Evolutionary conservation across 2,888 invertebrate species (phyloP).

Genomic region (Brachycybe producta): DNA sequence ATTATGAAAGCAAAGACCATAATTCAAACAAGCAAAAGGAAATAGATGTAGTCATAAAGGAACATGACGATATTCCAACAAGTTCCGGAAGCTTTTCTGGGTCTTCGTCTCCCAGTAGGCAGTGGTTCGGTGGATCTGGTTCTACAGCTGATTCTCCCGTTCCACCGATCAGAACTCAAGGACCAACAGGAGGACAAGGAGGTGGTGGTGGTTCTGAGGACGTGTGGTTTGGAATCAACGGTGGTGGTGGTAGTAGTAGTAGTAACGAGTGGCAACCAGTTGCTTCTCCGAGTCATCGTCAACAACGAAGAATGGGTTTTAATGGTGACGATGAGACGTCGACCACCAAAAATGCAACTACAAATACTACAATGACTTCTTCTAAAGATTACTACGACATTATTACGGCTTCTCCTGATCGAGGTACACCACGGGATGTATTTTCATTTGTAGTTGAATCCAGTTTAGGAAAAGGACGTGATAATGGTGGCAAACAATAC

Average conservation of each 20-base stretch:
- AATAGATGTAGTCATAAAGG: constrained; percentile 9
- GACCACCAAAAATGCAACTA: too few relatives aligned
- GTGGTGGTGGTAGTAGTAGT: not conserved
- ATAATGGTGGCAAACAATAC: not conserved
- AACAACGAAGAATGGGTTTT: constrained; percentile 3
- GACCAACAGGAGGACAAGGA: not conserved
- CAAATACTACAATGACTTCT: not conserved
- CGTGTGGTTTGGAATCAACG: constrained; percentile 11
- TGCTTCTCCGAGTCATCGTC: constrained; percentile 1
- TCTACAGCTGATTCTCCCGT: not conserved
- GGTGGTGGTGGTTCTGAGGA: not conserved
- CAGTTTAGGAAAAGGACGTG: constrained; percentile 2
- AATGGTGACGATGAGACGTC: not conserved
- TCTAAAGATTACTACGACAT: constrained; percentile 10
- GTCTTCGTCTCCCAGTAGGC: not conserved
- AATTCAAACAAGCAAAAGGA: not conserved
- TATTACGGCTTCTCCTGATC: constrained; percentile 11
- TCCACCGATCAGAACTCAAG: not conserved
- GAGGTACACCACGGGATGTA: not conserved
- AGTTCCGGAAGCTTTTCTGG: not conserved
- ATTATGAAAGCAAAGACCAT: constrained; percentile 9
- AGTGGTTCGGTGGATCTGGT: constrained; percentile 10
- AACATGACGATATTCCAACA: constrained; percentile 9
- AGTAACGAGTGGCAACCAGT: constrained; percentile 6
- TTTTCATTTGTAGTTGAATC: constrained; percentile 14